Evolutionary conservation across 2,888 invertebrate genomes (phyloP).

Genomic region (Gonocerus acuteangulatus): DNA sequence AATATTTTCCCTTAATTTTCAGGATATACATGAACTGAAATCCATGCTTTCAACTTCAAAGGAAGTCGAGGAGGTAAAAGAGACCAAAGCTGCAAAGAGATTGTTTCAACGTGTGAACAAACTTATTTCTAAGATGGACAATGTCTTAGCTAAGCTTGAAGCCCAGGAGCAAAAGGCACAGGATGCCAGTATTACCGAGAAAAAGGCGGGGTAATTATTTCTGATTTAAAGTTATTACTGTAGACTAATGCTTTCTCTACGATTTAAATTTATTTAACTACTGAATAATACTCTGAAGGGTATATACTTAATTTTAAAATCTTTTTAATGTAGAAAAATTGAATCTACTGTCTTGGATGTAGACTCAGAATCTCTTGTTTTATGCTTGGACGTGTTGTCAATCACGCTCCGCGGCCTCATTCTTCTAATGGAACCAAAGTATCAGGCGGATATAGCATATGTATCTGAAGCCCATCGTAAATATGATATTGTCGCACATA

Average conservation of each 20-base stretch:
- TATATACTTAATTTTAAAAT: no score
- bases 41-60: slow-evolving; percentile 51
- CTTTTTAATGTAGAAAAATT: no score
- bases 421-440: no score
- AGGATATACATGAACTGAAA: slow-evolving; percentile 77
- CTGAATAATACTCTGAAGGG: no score
- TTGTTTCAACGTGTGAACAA: slow-evolving; percentile 78
- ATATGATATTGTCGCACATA: no score
- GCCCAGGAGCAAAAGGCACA: slow-evolving; percentile 35
- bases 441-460: no score
- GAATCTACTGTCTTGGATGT: no score
- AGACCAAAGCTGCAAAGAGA: slow-evolving; percentile 77
- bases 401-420: no score
- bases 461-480: no score
- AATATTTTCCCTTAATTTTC: background rate
- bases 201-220: slow-evolving; percentile 7
- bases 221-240: background rate
- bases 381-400: no score
- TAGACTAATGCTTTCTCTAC: background rate
- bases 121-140: slow-evolving; percentile 80
- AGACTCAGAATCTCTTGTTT: no score
- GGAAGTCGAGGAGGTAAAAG: slow-evolving; percentile 52
- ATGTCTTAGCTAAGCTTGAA: slow-evolving; percentile 65
- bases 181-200: background rate
- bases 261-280: background rate